A percentile compares a stretch with the other conserved stretches of the same genome.
Evolutionary conservation across 2,888 invertebrate species (phyloP).

Genomic region (Geophilus truncorum): DNA sequence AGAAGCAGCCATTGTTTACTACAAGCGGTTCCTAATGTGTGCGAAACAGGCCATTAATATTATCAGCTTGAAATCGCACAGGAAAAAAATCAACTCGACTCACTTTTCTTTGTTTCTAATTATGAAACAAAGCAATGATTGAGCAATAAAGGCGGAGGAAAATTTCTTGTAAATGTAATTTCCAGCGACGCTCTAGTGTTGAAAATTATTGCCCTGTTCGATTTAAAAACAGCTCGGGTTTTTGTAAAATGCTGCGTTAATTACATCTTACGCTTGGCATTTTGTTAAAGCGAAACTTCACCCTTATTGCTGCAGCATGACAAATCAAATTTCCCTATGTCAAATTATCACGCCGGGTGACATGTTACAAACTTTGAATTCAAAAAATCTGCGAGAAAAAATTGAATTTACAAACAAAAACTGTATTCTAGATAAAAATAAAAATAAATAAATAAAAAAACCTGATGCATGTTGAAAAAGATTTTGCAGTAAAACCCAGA

Average conservation of each 20-base stretch:
- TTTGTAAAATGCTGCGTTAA: not conserved
- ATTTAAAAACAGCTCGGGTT: not conserved
- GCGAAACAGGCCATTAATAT: not conserved
- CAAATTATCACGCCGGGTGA: not conserved
- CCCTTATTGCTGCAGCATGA: not conserved
- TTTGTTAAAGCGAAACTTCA: not conserved
- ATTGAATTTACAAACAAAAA: no score
- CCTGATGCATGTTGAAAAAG: no score
- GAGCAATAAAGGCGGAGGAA: not conserved
- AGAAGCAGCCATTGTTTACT: not conserved
- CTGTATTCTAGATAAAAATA: no score
- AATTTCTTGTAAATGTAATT: not conserved
- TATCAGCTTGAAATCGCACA: not conserved
- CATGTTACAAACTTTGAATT: not conserved
- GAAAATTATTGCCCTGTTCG: not conserved
- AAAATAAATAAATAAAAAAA: no score
- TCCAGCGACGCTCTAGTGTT: not conserved
- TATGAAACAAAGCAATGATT: not conserved
- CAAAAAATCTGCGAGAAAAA: not conserved
- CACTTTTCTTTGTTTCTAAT: not conserved
- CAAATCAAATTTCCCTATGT: not conserved
- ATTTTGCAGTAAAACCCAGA: no score
- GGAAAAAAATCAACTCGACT: not conserved
- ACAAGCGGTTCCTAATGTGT: not conserved
- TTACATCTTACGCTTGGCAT: not conserved